A percentile compares a stretch with the other conserved stretches of the same genome.
Evolutionary conservation across 1,140 invertebrate species (phyloP).

Genomic region (Drosophila neocordata): DNA sequence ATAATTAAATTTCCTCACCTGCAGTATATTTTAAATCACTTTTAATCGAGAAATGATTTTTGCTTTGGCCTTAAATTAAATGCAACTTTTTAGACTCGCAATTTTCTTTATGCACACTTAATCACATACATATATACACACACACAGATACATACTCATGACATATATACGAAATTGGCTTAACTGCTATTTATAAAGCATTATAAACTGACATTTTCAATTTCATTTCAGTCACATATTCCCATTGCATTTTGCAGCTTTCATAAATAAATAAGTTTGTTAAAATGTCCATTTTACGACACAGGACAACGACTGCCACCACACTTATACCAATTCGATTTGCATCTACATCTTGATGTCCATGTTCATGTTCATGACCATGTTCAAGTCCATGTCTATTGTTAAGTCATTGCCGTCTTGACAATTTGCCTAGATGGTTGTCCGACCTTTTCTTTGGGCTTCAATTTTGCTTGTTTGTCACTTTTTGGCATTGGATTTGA

Average conservation of each 20-base stretch:
- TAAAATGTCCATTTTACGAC: constrained; percentile 60
- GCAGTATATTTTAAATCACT: background rate
- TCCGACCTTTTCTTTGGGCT: constrained; percentile 9
- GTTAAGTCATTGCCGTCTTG: constrained; percentile 9
- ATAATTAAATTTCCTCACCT: constrained; percentile 9
- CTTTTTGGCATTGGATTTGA: constrained; percentile 62
- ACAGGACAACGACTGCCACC: background rate
- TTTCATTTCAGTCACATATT: constrained; percentile 64
- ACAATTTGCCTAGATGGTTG: constrained; percentile 23
- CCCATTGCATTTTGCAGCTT: constrained; percentile 62
- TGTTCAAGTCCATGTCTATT: constrained; percentile 29
- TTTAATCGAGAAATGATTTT: constrained; percentile 14
- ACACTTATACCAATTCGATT: constrained; percentile 1
- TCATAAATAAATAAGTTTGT: constrained; percentile 75
- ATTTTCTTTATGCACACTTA: background rate
- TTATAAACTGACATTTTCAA: constrained; percentile 47
- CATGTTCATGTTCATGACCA: constrained; percentile 13
- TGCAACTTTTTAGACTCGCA: background rate
- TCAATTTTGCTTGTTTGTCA: constrained; percentile 56
- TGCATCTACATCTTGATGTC: background rate
- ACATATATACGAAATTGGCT: constrained; percentile 40
- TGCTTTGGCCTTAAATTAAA: background rate
- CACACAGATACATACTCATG: background rate
- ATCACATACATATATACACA: background rate
- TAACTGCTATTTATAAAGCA: constrained; percentile 22